Base-by-base conservation (phyloP, 2,113 vertebrate genomes). In the Lota lota region DNA sequence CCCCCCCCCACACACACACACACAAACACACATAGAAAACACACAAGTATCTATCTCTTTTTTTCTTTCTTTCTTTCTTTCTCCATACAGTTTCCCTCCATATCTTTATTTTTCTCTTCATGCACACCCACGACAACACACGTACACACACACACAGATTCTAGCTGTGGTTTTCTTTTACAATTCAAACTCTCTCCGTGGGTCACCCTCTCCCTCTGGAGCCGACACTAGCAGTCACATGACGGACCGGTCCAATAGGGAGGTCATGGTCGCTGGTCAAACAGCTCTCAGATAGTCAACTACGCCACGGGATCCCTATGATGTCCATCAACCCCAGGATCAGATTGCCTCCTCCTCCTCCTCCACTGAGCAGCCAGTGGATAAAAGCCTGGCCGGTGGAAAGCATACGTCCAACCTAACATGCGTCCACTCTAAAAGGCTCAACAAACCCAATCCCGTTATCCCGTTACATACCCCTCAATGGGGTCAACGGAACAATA, bases 381-480 rank as follows among this genome's bases (percentile, higher is more conserved):
- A 47, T 62, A 67, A 72, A 71, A 75, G 69, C 56, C 66, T 61
- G 58, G 79, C 86, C 76, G 75, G 86, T 89, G 88, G 83, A 86
- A 83, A 85, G 76, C 79, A 18, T 56, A n/a, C 17, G 53, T 56
- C 73, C 53, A 14, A 11, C 10, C 40, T 47, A 1, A 47, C 40
- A 47, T 60, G 72, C 73, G 81, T 90, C 86, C 84, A 89, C 88
- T 88, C 85, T 79, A 83, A 90, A 56, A 6, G n/a, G n/a, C 16
- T 14, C 88, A 82, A 84, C 89, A 86, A 84, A 80, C 77, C 80
- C 82, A 79, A 83, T 84, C 84, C 84, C 88, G 40, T 89, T 87
- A 90, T 91, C 87, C 86, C 75, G 77, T 90, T 92, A 88, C 89
- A 89, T 4, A 71, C 83, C 85, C 83, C 67, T 47, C 10, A 58